A percentile compares a stretch with the other conserved stretches of the same genome.
Evolutionary conservation across 2,797 vertebrate genomes (phyloP).

Genomic region (Podarcis siculus): DNA sequence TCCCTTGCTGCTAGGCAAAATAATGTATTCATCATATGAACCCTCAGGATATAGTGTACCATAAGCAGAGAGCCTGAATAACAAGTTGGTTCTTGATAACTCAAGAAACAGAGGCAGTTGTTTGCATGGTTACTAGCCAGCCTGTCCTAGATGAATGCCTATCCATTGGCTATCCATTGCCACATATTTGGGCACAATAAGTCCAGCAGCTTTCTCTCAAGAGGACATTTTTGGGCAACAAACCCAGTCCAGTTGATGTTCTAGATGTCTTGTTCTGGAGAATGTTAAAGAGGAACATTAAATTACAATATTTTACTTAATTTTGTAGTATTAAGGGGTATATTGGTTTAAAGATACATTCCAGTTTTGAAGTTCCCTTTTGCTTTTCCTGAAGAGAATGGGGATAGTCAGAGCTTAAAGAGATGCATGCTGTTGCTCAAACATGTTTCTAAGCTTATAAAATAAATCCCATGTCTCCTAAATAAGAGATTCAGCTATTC

Average conservation of each 20-base stretch:
- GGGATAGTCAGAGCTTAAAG: background rate
- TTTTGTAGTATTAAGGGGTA: background rate
- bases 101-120: background rate
- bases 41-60: background rate
- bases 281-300: background rate
- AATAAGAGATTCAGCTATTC: background rate
- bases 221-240: background rate
- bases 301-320: background rate
- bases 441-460: background rate
- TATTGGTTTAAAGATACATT: background rate
- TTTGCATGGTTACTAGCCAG: background rate
- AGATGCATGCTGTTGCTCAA: background rate
- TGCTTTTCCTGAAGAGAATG: background rate
- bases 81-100: background rate
- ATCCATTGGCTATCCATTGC: background rate
- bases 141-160: background rate
- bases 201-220: background rate
- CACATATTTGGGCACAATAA: background rate
- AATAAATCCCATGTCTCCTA: background rate
- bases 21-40: background rate
- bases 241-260: background rate
- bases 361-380: too few species aligned
- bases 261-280: background rate
- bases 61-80: background rate
- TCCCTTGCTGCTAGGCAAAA: background rate